Evolutionary conservation across 2,888 invertebrate species (phyloP).

Genomic region (Conops quadrifasciatus): DNA sequence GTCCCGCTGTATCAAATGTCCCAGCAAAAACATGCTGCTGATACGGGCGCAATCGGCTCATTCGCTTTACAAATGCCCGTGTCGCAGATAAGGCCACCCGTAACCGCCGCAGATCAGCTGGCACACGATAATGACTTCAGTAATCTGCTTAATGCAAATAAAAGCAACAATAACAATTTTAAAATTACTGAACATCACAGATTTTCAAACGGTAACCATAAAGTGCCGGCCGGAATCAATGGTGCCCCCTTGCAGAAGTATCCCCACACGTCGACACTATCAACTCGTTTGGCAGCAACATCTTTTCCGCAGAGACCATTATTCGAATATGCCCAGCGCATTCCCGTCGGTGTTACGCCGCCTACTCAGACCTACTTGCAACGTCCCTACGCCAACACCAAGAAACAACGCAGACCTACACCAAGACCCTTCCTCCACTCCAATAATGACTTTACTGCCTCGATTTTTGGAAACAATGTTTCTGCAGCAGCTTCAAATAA

Average conservation of each 20-base stretch:
- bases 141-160: not conserved
- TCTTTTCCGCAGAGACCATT: not conserved
- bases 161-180: not conserved
- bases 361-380: not conserved
- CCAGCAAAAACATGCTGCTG: not conserved
- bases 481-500: not conserved
- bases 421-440: not conserved
- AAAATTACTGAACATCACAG: no score
- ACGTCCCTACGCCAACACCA: not conserved
- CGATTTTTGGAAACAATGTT: not conserved
- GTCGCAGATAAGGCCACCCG: not conserved
- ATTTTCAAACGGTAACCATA: not conserved
- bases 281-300: not conserved
- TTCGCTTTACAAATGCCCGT: slow-evolving; percentile 17
- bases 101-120: not conserved
- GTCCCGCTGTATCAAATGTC: not conserved
- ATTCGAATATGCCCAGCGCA: not conserved
- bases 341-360: not conserved
- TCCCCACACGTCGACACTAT: not conserved
- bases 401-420: not conserved
- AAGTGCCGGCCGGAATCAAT: not conserved
- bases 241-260: not conserved
- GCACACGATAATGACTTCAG: not conserved
- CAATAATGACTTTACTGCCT: not conserved
- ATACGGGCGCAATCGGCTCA: slow-evolving; percentile 25